Base-by-base conservation (phyloP, 2,797 vertebrate genomes). In the Micromesistius poutassou region DNA sequence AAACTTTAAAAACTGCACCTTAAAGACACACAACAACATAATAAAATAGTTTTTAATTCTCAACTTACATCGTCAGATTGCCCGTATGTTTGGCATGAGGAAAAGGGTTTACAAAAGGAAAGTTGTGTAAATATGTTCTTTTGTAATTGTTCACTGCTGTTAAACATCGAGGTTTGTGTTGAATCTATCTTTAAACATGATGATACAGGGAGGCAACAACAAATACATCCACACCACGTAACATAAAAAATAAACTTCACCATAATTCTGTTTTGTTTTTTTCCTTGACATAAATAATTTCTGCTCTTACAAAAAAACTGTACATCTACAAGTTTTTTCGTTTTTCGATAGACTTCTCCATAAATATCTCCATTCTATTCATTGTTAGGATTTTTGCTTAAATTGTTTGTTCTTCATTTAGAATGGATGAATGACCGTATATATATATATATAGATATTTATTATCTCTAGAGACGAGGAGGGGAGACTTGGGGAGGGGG, bases 161-260 rank as follows among this genome's bases (percentile, higher is more conserved):
- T 94, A 95, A 90, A 95, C 95, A 96, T 95, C 94, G 93, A 94
- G 92, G 92, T 94, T 91, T 87, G 92, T 91, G 87, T 94, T 91
- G 94, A 90, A 93, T 95, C 90, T 93, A 91, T 91, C 87, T 93
- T 93, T 92, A 91, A 91, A 96, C 95, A 96, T 95, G 95, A 95
- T 94, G 95, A 94, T 97, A 98, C 96, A 97, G 96, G 95, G 95
- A 97, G 96, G 95, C 94, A 97, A 98, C 97, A 96, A 96, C 97
- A 99, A 96, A 98, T 96, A 98, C 96, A 98, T 96, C 95, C 97
- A 98, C 97, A 97, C 96, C 96, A 98, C 96, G 96, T 91, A 96
- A 98, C 97, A 96, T 95, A 94, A 97, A 98, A 97, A 97, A 95
- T 95, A 97, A 98, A 96, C 95, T 96, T 95, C 95, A 97, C 95